Evolutionary conservation across 1,140 invertebrate genomes (phyloP).

Genomic region (Tachypleus tridentatus): DNA sequence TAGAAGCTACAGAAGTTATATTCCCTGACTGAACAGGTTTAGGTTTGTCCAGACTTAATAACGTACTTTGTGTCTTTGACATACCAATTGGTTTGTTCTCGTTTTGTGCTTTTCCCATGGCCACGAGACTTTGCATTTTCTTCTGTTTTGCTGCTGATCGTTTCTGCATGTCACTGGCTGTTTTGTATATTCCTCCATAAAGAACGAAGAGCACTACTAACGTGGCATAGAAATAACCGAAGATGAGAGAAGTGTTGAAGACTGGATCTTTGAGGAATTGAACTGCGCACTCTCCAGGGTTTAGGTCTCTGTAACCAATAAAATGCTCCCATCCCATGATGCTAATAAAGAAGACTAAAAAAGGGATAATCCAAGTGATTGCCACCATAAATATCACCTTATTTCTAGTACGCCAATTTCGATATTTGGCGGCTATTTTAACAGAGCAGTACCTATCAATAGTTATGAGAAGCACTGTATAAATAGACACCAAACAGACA

Average conservation of each 20-base stretch:
- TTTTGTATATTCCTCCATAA: constrained; percentile 96
- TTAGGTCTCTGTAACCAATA: constrained; percentile 73
- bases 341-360: constrained; percentile 90
- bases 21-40: not conserved
- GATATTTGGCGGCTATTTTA: constrained; percentile 94
- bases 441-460: constrained; percentile 98
- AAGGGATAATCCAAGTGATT: constrained; percentile 89
- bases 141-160: constrained; percentile 89
- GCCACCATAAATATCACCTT: constrained; percentile 71
- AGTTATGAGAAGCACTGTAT: constrained; percentile 96
- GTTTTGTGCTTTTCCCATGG: constrained; percentile 61
- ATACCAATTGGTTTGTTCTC: constrained; percentile 5
- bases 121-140: constrained; percentile 88
- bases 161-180: constrained; percentile 94
- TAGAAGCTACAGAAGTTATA: not conserved
- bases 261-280: constrained; percentile 96
- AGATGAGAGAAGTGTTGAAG: constrained; percentile 92
- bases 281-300: constrained; percentile 82
- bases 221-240: constrained; percentile 96
- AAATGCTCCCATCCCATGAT: constrained; percentile 99
- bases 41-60: not conserved
- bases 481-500: constrained; percentile 95
- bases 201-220: constrained; percentile 83
- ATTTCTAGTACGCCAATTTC: constrained; percentile 89
- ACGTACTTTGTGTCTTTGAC: constrained; percentile 14